phyloP scores from a whole-genome alignment of 2,113 vertebrate genomes.

The Oreochromis spilurus region DNA sequence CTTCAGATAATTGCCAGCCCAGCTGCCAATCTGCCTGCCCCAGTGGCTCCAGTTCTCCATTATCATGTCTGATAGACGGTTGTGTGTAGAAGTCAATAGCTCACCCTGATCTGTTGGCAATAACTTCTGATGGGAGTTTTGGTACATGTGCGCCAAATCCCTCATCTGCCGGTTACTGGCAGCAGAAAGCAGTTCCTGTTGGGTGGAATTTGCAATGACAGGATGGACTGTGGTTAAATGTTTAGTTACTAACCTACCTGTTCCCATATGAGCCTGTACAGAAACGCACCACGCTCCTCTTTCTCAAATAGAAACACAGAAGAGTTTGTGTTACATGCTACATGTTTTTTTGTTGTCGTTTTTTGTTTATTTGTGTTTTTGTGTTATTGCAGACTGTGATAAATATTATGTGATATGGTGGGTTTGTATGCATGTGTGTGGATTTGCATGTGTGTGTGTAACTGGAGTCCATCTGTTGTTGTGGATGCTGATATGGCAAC shows the following conservation, averaged over 20 bases:
- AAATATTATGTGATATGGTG: neutral
- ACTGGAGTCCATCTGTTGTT: constrained; percentile 62
- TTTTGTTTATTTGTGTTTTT: neutral
- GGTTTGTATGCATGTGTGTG: neutral
- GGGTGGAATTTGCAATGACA: constrained; percentile 30
- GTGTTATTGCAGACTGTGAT: neutral
- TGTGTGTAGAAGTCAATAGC: constrained; percentile 37
- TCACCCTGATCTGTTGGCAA: constrained; percentile 34
- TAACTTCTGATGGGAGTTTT: constrained; percentile 8
- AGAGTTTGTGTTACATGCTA: neutral
- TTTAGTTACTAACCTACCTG: constrained; percentile 9
- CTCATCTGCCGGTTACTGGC: constrained; percentile 32
- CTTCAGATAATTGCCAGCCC: constrained; percentile 11
- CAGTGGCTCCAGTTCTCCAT: constrained; percentile 21
- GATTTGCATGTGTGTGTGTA: constrained; percentile 14
- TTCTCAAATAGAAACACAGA: neutral
- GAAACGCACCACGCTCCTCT: neutral
- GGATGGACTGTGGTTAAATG: constrained; percentile 9
- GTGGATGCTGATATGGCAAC: constrained; percentile 63
- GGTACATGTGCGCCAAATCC: neutral
- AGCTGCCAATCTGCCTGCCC: constrained; percentile 40
- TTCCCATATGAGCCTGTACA: neutral
- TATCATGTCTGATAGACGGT: constrained; percentile 25
- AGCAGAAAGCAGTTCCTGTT: constrained; percentile 5
- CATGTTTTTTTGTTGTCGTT: neutral